Conservation (phyloP, 1,140 invertebrate species). For the Holotrichia oblita region DNA sequence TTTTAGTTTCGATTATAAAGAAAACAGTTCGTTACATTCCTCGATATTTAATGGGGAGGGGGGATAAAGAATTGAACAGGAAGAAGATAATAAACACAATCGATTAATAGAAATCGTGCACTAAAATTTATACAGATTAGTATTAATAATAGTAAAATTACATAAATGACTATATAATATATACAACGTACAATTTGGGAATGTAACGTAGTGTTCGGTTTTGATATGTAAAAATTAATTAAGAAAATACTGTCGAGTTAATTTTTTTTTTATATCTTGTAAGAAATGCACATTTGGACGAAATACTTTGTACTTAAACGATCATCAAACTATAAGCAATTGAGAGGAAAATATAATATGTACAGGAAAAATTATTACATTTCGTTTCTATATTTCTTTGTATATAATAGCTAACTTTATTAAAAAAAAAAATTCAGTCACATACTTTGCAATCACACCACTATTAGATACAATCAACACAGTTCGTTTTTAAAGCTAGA, state of each 20-base stretch:
- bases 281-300: constrained; percentile 41
- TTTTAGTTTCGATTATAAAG: constrained; percentile 7
- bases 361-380: constrained; percentile 36
- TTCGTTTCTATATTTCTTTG: constrained; percentile 28
- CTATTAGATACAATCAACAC: constrained; percentile 31
- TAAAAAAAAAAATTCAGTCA: constrained; percentile 20
- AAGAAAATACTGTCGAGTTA: constrained; percentile 40
- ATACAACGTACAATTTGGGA: constrained; percentile 5
- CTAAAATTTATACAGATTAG: neutral
- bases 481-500: constrained; percentile 33
- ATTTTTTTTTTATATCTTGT: constrained; percentile 39
- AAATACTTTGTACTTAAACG: constrained; percentile 38
- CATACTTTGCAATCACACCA: constrained; percentile 25
- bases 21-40: neutral
- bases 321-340: constrained; percentile 41
- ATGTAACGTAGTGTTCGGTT: neutral
- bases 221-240: constrained; percentile 38
- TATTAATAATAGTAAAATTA: constrained; percentile 26
- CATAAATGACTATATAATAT: constrained; percentile 34
- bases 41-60: neutral
- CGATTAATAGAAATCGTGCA: neutral
- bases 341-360: constrained; percentile 31
- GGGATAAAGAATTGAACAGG: neutral
- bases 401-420: constrained; percentile 27
- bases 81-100: neutral